A percentile compares a stretch with the other conserved stretches of the same genome.
Conservation (phyloP, 2,113 vertebrate genomes). For the Mustela nigripes region DNA sequence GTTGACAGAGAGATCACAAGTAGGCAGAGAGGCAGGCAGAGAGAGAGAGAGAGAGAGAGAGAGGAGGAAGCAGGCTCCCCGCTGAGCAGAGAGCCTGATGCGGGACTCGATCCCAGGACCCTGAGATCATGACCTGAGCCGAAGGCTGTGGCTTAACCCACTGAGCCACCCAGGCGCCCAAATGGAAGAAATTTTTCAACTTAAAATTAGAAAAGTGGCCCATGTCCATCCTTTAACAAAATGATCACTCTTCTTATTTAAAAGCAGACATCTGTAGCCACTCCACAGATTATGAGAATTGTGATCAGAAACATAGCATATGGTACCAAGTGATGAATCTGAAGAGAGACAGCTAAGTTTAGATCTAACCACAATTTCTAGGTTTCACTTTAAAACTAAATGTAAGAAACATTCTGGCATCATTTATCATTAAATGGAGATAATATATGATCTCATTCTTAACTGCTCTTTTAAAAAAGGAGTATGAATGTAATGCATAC, state of each 20-base stretch:
- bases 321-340: constrained; percentile 75
- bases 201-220: constrained; percentile 63
- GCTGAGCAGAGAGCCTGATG: no score
- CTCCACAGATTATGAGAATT: constrained; percentile 76
- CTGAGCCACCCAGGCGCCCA: neutral
- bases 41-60: no score
- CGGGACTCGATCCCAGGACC: no score
- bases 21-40: no score
- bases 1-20: no score
- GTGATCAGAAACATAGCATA: constrained; percentile 79
- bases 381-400: constrained; percentile 77
- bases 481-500: neutral
- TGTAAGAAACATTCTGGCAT: constrained; percentile 68
- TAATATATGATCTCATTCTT: constrained; percentile 52
- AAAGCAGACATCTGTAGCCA: constrained; percentile 81
- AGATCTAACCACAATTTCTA: constrained; percentile 79
- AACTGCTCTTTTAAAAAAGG: constrained; percentile 45
- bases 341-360: constrained; percentile 78
- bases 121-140: no score
- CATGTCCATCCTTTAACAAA: constrained; percentile 75
- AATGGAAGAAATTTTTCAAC: constrained; percentile 66
- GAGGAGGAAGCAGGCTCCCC: no score
- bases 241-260: constrained; percentile 78
- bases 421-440: constrained; percentile 57
- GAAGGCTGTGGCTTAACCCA: no score